Evolutionary conservation across 2,113 vertebrate genomes (phyloP).

Genomic region (Pogonocichla stellata): DNA sequence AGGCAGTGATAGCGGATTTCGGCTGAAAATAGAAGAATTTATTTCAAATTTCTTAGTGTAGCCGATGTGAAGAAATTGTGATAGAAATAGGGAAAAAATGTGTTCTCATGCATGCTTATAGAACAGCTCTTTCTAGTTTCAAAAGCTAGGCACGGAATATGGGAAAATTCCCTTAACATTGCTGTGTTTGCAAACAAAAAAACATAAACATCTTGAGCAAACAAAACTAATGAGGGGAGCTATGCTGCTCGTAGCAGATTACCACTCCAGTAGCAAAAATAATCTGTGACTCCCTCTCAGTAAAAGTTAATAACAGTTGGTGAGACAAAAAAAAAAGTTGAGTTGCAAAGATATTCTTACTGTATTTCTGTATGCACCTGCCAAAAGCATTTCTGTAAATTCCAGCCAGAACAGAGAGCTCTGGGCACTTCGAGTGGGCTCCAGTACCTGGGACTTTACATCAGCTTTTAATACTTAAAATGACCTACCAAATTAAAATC

Average conservation of each 20-base stretch:
- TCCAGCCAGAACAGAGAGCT: not conserved
- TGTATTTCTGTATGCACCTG: not conserved
- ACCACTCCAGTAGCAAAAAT: not conserved
- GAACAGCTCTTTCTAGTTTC: not conserved
- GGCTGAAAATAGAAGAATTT: not conserved
- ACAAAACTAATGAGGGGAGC: not conserved
- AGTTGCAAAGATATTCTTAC: not conserved
- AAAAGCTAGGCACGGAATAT: not conserved
- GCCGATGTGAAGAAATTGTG: not conserved
- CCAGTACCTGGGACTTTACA: not conserved
- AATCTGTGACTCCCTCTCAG: not conserved
- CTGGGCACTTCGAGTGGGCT: not conserved
- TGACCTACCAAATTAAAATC: not conserved
- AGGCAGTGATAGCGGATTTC: not conserved
- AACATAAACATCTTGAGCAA: conserved; percentile 2
- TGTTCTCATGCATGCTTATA: not conserved
- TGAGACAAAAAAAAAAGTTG: not conserved
- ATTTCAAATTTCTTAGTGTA: not conserved
- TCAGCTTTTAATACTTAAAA: not conserved
- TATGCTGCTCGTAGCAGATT: not conserved
- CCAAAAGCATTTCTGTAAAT: not conserved
- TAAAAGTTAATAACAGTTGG: not conserved
- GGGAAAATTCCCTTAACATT: not conserved
- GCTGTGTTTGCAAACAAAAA: conserved; percentile 38
- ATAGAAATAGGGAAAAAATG: not conserved